These are phyloP conservation scores for Scomber colias DNA, from an alignment of 2,113 vertebrate species.

Conservation along the genomic window DNA sequence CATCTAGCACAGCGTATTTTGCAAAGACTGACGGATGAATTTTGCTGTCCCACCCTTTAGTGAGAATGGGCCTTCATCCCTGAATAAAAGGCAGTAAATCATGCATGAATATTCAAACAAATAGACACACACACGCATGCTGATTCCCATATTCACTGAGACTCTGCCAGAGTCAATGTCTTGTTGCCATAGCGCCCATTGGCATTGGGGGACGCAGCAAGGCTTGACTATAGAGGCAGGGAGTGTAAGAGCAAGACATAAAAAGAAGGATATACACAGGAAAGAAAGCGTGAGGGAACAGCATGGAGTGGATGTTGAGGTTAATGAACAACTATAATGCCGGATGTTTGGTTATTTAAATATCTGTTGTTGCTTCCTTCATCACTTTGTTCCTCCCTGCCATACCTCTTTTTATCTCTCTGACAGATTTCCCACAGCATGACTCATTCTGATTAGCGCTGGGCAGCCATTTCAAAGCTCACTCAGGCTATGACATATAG, in stretches of 20 bases:
- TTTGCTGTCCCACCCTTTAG: no score
- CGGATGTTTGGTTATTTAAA: constrained; percentile 49
- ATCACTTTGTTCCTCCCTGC: constrained; percentile 9
- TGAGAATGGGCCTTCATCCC: background rate
- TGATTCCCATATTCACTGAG: constrained; percentile 48
- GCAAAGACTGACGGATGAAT: no score
- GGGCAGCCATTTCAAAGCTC: constrained; percentile 67
- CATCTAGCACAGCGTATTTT: no score
- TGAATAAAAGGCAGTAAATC: background rate
- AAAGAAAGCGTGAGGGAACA: constrained; percentile 25
- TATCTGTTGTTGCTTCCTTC: constrained; percentile 21
- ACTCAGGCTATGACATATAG: constrained; percentile 30
- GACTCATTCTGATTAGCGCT: constrained; percentile 65
- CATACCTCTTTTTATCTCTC: constrained; percentile 44
- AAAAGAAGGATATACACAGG: constrained; percentile 31
- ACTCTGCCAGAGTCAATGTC: constrained; percentile 61
- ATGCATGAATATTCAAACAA: background rate
- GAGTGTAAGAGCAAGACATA: constrained; percentile 35
- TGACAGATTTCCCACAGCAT: constrained; percentile 61
- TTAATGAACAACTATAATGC: constrained; percentile 46
- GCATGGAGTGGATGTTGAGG: constrained; percentile 37
- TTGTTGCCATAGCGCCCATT: constrained; percentile 82
- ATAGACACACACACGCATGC: constrained; percentile 24
- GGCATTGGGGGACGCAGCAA: constrained; percentile 63
- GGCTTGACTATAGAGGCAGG: constrained; percentile 32